Conservation (phyloP, 2,888 invertebrate genomes). For the Trichogramma dendrolimi region DNA sequence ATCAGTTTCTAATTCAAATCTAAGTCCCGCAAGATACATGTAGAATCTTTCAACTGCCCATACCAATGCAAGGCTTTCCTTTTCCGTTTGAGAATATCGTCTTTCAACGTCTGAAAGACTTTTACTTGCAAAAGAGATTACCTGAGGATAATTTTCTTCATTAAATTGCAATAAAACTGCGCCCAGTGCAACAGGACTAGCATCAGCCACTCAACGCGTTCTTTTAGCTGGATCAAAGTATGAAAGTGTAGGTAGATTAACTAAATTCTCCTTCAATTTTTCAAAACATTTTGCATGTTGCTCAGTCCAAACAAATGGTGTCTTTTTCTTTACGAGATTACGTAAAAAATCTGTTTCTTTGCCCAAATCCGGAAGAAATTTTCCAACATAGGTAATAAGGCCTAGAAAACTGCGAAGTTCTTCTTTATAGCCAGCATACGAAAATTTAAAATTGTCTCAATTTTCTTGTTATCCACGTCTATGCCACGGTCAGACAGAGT, state of each 20-base stretch:
- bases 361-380: constrained; percentile 37
- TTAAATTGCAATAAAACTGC: constrained; percentile 38
- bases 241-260: constrained; percentile 31
- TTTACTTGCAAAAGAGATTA: constrained; percentile 48
- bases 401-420: constrained; percentile 27
- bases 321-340: constrained; percentile 33
- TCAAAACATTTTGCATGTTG: constrained; percentile 6
- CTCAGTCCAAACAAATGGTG: constrained; percentile 22
- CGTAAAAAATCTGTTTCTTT: constrained; percentile 35
- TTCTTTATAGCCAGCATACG: constrained; percentile 12
- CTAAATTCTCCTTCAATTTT: constrained; percentile 21
- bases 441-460: constrained; percentile 20
- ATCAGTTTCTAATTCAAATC: constrained; percentile 41
- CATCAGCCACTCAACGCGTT: constrained; percentile 43
- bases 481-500: constrained; percentile 20
- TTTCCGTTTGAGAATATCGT: constrained; percentile 35
- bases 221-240: constrained; percentile 37
- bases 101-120: constrained; percentile 42
- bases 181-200: constrained; percentile 42
- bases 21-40: constrained; percentile 44
- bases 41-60: constrained; percentile 38
- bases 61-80: constrained; percentile 34
- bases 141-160: constrained; percentile 30
- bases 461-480: not conserved
- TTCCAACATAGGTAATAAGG: constrained; percentile 26